A percentile compares a stretch with the other conserved stretches of the same genome.
Conservation (phyloP, 1,140 invertebrate species). For the Papilio polyxenes region DNA sequence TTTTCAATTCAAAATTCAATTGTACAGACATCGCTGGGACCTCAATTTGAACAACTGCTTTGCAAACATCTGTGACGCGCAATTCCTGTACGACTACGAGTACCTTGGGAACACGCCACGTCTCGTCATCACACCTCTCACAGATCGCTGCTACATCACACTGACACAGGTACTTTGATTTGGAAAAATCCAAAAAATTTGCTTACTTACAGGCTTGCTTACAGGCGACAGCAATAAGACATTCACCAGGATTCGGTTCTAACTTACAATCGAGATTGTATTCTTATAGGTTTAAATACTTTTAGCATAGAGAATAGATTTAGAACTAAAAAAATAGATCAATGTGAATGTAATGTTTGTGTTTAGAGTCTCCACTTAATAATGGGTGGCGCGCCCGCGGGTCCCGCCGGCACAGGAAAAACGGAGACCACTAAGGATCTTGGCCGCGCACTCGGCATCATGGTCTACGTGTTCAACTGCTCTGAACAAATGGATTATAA, state of each 20-base stretch:
- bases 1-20: slow-evolving; percentile 8
- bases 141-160: slow-evolving; percentile 95
- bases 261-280: too few relatives aligned
- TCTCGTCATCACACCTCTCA: slow-evolving; percentile 93
- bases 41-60: slow-evolving; percentile 90
- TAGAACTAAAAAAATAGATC: background rate
- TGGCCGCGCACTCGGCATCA: slow-evolving; percentile 93
- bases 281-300: too few relatives aligned
- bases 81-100: slow-evolving; percentile 95
- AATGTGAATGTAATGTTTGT: slow-evolving; percentile 23
- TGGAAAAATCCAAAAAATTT: background rate
- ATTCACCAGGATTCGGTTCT: too few relatives aligned
- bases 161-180: slow-evolving; percentile 86
- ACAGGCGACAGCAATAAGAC: too few relatives aligned
- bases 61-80: slow-evolving; percentile 96
- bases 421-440: slow-evolving; percentile 97
- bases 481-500: slow-evolving; percentile 98
- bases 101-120: slow-evolving; percentile 94
- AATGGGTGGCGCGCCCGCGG: slow-evolving; percentile 95
- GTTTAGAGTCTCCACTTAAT: slow-evolving; percentile 90
- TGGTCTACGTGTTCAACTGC: slow-evolving; percentile 98
- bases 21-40: slow-evolving; percentile 89
- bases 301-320: background rate
- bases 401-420: slow-evolving; percentile 93
- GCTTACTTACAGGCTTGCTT: background rate